Conservation (phyloP, 2,888 invertebrate species). For the Aplocera efformata region DNA sequence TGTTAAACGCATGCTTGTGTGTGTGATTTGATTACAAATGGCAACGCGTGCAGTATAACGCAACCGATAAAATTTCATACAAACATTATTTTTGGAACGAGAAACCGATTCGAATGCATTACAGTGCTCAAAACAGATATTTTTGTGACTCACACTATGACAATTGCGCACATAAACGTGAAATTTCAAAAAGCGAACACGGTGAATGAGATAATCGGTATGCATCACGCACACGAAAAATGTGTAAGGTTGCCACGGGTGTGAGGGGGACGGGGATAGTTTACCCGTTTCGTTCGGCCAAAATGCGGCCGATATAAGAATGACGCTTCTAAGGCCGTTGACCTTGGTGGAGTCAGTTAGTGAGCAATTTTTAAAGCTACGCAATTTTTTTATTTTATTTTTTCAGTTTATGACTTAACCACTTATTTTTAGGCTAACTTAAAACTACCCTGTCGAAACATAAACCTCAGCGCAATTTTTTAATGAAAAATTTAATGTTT, state of each 20-base stretch:
- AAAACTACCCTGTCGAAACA: too few species aligned
- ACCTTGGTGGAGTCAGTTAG: conserved; percentile 54
- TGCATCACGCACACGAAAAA: conserved; percentile 74
- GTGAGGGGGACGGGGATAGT: conserved; percentile 52
- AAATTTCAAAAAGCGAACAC: conserved; percentile 65
- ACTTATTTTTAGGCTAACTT: too few species aligned
- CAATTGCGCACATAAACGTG: conserved; percentile 49
- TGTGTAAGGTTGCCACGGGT: conserved; percentile 49
- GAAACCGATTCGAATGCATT: conserved; percentile 54
- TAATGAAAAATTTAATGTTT: too few species aligned
- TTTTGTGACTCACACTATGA: conserved; percentile 62
- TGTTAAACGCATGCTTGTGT: conserved; percentile 8
- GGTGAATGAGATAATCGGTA: conserved; percentile 71
- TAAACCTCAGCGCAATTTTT: too few species aligned
- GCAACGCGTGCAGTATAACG: conserved; percentile 35
- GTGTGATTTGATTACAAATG: conserved; percentile 17
- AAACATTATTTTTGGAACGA: conserved; percentile 55
- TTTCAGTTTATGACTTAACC: not conserved
- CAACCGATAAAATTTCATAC: conserved; percentile 58
- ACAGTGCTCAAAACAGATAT: conserved; percentile 57
- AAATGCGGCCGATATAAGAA: conserved; percentile 79
- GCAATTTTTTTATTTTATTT: conserved; percentile 2
- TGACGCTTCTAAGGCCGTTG: conserved; percentile 73
- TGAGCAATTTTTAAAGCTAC: conserved; percentile 12
- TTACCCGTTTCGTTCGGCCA: conserved; percentile 64